Evolutionary conservation across 2,888 invertebrate genomes (phyloP).

Genomic region (Argyresthia albistria): DNA sequence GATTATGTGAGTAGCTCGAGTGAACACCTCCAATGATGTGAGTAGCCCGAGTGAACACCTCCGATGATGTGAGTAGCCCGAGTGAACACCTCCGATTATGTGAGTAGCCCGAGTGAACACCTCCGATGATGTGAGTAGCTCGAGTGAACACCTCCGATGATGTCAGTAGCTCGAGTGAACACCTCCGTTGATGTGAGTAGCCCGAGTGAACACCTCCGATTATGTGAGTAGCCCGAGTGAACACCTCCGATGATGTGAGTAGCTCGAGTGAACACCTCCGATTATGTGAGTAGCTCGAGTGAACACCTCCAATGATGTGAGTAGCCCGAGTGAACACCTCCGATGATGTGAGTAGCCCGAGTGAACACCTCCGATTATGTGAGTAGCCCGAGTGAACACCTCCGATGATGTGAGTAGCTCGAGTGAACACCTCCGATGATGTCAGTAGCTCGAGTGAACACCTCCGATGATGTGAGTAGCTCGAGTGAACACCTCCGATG

Average conservation of each 20-base stretch:
- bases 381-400: conserved; percentile 74
- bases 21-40: conserved; percentile 82
- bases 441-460: conserved; percentile 68
- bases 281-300: conserved; percentile 72
- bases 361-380: conserved; percentile 83
- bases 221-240: conserved; percentile 72
- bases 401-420: conserved; percentile 76
- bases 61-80: conserved; percentile 75
- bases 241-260: conserved; percentile 79
- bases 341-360: conserved; percentile 74
- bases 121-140: conserved; percentile 75
- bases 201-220: conserved; percentile 84
- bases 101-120: conserved; percentile 74
- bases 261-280: conserved; percentile 82
- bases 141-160: conserved; percentile 87
- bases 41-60: conserved; percentile 76
- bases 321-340: conserved; percentile 79
- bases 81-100: conserved; percentile 84
- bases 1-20: conserved; percentile 75
- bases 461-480: conserved; percentile 77
- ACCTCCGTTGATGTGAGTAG: conserved; percentile 78
- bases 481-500: conserved; percentile 86
- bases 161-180: conserved; percentile 57
- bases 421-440: conserved; percentile 86
- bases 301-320: conserved; percentile 81